phyloP scores from a whole-genome alignment of 2,888 invertebrate species.

The Abscondita cerata region DNA sequence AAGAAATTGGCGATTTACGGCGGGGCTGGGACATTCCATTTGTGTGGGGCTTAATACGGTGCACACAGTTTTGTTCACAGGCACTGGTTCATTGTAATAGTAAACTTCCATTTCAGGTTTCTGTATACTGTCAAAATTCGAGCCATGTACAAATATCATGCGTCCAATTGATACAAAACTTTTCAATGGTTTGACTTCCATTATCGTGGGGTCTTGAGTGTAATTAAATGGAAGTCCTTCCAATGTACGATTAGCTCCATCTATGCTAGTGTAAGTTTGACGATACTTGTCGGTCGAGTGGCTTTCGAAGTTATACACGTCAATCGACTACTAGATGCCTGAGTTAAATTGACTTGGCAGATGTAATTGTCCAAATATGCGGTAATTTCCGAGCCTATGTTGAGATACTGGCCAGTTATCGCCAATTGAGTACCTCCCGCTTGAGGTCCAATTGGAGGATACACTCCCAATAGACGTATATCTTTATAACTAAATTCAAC shows the following conservation, averaged over 20 bases:
- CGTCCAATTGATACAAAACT: constrained; percentile 95
- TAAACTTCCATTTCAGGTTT: constrained; percentile 92
- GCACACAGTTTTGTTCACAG: constrained; percentile 84
- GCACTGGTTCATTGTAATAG: constrained; percentile 70
- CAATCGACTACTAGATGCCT: constrained; percentile 84
- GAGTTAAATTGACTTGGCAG: constrained; percentile 86
- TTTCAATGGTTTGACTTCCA: constrained; percentile 90
- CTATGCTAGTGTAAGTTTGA: constrained; percentile 81
- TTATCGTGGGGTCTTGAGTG: constrained; percentile 91
- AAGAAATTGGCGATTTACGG: constrained; percentile 67
- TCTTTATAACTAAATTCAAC: constrained; percentile 92
- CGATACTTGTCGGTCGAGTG: constrained; percentile 70
- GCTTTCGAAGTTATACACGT: constrained; percentile 87
- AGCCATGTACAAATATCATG: constrained; percentile 92
- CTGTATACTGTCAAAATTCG: constrained; percentile 83
- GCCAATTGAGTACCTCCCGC: constrained; percentile 96
- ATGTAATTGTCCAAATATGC: constrained; percentile 84
- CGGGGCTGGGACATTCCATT: constrained; percentile 95
- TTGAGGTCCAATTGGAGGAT: constrained; percentile 87
- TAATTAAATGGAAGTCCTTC: constrained; percentile 84
- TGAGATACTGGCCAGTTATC: constrained; percentile 89
- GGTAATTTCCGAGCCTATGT: constrained; percentile 88
- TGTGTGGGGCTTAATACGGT: constrained; percentile 84
- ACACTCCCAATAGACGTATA: constrained; percentile 80
- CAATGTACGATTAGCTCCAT: constrained; percentile 86